Evolutionary conservation across 2,113 vertebrate species (phyloP).

Genomic region (Pipa parva): DNA sequence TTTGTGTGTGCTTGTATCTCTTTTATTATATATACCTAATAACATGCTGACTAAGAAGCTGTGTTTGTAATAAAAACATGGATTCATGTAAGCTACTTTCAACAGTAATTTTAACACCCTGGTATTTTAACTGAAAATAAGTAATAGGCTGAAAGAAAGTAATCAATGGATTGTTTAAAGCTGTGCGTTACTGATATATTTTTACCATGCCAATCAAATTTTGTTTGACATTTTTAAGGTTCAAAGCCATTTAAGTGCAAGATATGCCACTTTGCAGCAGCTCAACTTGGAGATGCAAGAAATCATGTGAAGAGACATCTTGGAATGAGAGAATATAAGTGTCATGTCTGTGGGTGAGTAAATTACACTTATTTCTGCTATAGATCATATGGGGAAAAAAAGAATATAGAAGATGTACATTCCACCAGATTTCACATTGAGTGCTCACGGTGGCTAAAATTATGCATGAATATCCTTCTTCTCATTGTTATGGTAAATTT

Average conservation of each 20-base stretch:
- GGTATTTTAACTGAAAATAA: too few relatives aligned
- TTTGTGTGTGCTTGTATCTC: too few relatives aligned
- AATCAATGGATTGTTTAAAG: too few relatives aligned
- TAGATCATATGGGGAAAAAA: constrained; percentile 49
- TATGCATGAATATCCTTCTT: constrained; percentile 69
- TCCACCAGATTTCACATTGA: constrained; percentile 61
- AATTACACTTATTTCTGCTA: constrained; percentile 50
- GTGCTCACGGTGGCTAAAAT: constrained; percentile 65
- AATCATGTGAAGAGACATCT: constrained; percentile 98
- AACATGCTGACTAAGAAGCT: too few relatives aligned
- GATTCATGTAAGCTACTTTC: too few relatives aligned
- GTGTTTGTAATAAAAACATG: too few relatives aligned
- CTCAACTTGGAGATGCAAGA: constrained; percentile 95
- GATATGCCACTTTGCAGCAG: constrained; percentile 97
- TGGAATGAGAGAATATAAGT: constrained; percentile 98
- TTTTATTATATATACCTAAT: too few relatives aligned
- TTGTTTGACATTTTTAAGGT: constrained; percentile 70
- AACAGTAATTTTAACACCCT: too few relatives aligned
- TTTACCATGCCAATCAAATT: neutral
- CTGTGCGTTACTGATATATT: neutral
- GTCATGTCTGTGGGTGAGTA: constrained; percentile 97
- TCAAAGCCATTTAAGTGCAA: constrained; percentile 98
- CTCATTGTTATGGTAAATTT: constrained; percentile 80
- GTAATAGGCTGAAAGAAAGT: too few relatives aligned
- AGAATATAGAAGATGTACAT: constrained; percentile 50